These are phyloP conservation scores for Ophraella communa DNA, from an alignment of 2,888 invertebrate genomes.

Conservation along the genomic window DNA sequence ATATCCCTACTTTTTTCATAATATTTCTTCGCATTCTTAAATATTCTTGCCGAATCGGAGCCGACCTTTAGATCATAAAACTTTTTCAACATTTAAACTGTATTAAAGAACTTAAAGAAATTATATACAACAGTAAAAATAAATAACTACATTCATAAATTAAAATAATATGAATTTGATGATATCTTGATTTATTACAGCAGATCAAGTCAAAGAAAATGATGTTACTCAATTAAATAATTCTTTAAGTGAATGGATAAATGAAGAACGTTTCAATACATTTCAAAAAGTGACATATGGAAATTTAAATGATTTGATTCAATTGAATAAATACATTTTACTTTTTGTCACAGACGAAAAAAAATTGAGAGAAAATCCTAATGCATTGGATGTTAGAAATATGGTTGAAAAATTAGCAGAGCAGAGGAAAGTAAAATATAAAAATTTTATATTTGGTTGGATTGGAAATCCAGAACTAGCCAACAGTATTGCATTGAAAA, in stretches of 20 bases:
- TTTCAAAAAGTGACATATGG: slow-evolving; percentile 87
- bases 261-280: slow-evolving; percentile 85
- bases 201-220: slow-evolving; percentile 25
- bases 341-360: slow-evolving; percentile 88
- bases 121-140: no score
- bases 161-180: neutral
- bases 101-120: no score
- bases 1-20: no score
- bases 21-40: no score
- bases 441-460: slow-evolving; percentile 92
- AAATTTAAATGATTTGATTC: slow-evolving; percentile 82
- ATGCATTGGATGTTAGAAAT: slow-evolving; percentile 77
- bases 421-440: slow-evolving; percentile 76
- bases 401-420: slow-evolving; percentile 69
- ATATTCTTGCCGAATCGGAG: no score
- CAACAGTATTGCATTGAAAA: slow-evolving; percentile 88
- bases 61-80: no score
- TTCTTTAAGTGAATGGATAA: slow-evolving; percentile 85
- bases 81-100: no score
- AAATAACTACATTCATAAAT: no score
- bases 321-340: slow-evolving; percentile 85
- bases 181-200: slow-evolving; percentile 19
- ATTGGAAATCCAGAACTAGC: slow-evolving; percentile 87
- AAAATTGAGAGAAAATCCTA: slow-evolving; percentile 79
- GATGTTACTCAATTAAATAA: slow-evolving; percentile 67